Evolutionary conservation across 2,797 vertebrate species (phyloP), one percentile per base, ranked within the genome.

Genomic region (Cossypha heuglini): DNA sequence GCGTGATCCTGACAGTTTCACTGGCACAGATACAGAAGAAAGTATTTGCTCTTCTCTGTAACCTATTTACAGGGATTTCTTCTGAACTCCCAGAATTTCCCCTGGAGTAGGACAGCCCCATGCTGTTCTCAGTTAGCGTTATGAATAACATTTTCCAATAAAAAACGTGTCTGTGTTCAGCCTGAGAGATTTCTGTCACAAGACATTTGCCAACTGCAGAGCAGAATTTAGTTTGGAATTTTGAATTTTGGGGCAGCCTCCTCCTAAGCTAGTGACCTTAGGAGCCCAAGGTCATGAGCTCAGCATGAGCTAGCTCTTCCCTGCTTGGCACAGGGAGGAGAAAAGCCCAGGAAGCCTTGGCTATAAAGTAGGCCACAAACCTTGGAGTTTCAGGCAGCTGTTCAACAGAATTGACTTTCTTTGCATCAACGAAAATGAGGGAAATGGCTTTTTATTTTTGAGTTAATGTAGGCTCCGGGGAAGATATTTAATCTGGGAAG

Each of bases 61-160:
- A 91, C 84, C 76, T 91, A 42, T 94, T 91, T 96, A 88, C 85
- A 91, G 87, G 66, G 76, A 90, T 93, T 89, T 96, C 89, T 95
- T 91, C 86, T 91, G 89, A 96, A 91, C 75, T 94, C 69, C 54
- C 58, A 93, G 82, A 83, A 86, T 92, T 95, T 95, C 66, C 89
- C 81, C 85, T 90, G 66, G 68, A 94, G 91, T 91, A 51, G 92
- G 79, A 88, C 94, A 96, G 66, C 75, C 73, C 73, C 91, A 62
- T 86, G 62, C 73, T 95, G 66, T 88, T 96, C 93, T 64, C 79
- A 72, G 57, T 82, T 87, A 93, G 45, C 4, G 13, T 81, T 90
- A 69, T 67, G 88, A 92, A 87, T 94, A 93, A 86, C 35, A 69
- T 90, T 92, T 90, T 93, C 76, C 77, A 81, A 46, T 49, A 83